Evolutionary conservation across 2,797 vertebrate species (phyloP).

Genomic region (Jordanella pulchra): DNA sequence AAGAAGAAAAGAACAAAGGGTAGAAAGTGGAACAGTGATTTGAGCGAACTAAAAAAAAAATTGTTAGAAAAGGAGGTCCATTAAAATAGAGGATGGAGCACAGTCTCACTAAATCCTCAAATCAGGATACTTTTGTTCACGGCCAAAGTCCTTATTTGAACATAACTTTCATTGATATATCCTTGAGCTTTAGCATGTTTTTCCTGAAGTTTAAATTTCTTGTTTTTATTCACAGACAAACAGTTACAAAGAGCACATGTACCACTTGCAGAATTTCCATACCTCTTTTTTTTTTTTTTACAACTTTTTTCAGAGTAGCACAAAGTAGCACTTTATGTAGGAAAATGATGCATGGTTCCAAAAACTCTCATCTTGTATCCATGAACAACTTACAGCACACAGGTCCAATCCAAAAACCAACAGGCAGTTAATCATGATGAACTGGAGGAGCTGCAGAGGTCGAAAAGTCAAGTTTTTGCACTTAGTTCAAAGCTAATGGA

Average conservation of each 20-base stretch:
- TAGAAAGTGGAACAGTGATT: slow-evolving; percentile 12
- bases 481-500: too few species aligned
- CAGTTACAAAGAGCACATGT: not conserved
- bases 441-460: not conserved
- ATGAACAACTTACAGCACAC: not conserved
- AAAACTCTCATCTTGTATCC: not conserved
- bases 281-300: not conserved
- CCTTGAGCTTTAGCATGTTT: slow-evolving; percentile 44
- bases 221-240: slow-evolving; percentile 25
- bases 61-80: slow-evolving; percentile 29
- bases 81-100: slow-evolving; percentile 35
- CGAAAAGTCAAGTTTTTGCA: too few species aligned
- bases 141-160: slow-evolving; percentile 20
- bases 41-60: slow-evolving; percentile 26
- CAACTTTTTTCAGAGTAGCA: not conserved
- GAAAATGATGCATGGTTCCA: not conserved
- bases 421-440: not conserved
- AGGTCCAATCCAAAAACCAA: not conserved
- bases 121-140: slow-evolving; percentile 29
- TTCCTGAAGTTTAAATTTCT: slow-evolving; percentile 35
- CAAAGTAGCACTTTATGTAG: not conserved
- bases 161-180: slow-evolving; percentile 31
- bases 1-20: slow-evolving; percentile 11
- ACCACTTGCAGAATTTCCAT: not conserved
- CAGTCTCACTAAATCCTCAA: slow-evolving; percentile 38